Evolutionary conservation across 2,888 invertebrate species (phyloP).

Genomic region (Dioctria rufipes): DNA sequence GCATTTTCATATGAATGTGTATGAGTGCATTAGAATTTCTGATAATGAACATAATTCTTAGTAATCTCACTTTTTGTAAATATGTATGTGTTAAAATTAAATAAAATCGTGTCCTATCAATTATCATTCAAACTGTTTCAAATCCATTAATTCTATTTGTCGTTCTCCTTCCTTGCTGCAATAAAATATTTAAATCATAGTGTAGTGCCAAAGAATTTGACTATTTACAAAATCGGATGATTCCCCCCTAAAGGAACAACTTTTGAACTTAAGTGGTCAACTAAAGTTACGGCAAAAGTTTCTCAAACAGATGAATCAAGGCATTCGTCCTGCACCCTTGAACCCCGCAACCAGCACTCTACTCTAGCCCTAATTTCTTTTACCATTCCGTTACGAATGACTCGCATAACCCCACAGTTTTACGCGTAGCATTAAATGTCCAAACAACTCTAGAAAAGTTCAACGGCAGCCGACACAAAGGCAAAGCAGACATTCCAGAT

Average conservation of each 20-base stretch:
- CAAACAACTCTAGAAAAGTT: constrained; percentile 20
- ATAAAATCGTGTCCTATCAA: too few relatives aligned
- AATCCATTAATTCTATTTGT: too few relatives aligned
- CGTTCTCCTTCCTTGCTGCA: too few relatives aligned
- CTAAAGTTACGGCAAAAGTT: constrained; percentile 41
- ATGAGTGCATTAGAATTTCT: too few relatives aligned
- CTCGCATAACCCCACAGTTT: constrained; percentile 6
- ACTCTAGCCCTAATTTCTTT: too few relatives aligned
- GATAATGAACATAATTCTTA: too few relatives aligned
- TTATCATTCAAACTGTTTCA: too few relatives aligned
- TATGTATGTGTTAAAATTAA: too few relatives aligned
- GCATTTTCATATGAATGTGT: too few relatives aligned
- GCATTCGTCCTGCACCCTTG: background rate
- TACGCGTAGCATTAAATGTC: constrained; percentile 31
- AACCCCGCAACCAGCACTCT: background rate
- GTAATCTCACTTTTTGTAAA: too few relatives aligned
- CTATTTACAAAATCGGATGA: constrained; percentile 35
- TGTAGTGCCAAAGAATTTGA: constrained; percentile 13
- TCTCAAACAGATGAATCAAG: constrained; percentile 33
- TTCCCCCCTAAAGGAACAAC: constrained; percentile 28
- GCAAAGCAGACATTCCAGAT: background rate
- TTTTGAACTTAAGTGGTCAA: constrained; percentile 42
- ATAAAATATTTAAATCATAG: constrained; percentile 22
- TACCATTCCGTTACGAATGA: background rate
- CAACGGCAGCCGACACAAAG: constrained; percentile 15